Percentiles rank a stretch among this genome's conserved stretches.
Conservation (phyloP, 2,113 vertebrate genomes). For the Sapayoa aenigma region DNA sequence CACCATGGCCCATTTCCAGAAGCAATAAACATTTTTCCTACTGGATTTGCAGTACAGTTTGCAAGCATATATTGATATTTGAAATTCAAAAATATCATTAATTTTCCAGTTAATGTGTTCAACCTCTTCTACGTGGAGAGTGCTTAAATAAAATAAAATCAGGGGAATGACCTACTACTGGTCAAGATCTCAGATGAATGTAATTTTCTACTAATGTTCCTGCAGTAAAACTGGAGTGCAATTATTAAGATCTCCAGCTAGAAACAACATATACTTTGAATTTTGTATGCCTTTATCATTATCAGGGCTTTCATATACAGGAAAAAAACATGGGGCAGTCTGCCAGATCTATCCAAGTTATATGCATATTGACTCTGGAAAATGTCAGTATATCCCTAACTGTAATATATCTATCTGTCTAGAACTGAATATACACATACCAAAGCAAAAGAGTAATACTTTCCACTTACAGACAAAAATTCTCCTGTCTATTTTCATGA, state of each 20-base stretch:
- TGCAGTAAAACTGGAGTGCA: background rate
- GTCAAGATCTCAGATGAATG: background rate
- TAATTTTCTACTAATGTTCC: background rate
- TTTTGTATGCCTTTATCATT: background rate
- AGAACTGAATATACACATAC: background rate
- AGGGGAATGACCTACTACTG: background rate
- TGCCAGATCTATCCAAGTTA: background rate
- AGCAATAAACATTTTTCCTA: slow-evolving; percentile 40
- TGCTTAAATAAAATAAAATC: slow-evolving; percentile 17
- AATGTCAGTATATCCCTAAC: background rate
- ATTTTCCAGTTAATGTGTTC: slow-evolving; percentile 5
- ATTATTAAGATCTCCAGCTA: background rate
- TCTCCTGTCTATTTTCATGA: background rate
- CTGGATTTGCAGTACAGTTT: background rate
- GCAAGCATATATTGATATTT: background rate
- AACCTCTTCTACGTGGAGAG: background rate
- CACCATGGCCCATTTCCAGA: slow-evolving; percentile 12
- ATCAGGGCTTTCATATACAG: background rate
- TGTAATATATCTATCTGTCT: background rate
- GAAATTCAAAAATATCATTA: slow-evolving; percentile 8
- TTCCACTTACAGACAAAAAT: slow-evolving; percentile 18
- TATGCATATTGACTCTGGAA: background rate
- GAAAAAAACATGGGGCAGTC: background rate
- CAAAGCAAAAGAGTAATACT: slow-evolving; percentile 22
- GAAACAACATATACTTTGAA: background rate